Base-by-base conservation (phyloP, 1,140 invertebrate genomes). In the Bombus breviceps region DNA sequence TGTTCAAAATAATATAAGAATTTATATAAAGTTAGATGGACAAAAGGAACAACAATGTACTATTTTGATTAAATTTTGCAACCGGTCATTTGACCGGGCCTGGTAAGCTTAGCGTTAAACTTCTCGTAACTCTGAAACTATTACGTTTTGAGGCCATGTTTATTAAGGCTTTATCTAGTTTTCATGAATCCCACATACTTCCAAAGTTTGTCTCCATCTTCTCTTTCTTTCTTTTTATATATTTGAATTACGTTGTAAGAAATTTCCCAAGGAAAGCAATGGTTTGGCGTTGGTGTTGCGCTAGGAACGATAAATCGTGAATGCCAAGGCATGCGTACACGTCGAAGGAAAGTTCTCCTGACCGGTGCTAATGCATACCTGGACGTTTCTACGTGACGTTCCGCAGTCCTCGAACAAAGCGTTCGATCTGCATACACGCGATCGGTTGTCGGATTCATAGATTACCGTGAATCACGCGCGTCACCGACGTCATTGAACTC, bases 391-490 rank as follows among this genome's bases (percentile, higher is more conserved):
- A 86, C 87, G 87, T 89, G 88, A 89, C 75, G 75, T 80, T 83
- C 59, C 79, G 62, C 79, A 72, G 84, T 71, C 81, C 75, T 83
- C 79, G 64, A 82, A 89, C 84, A 86, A 89, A 89, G 84, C 62
- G 32, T 88, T 87, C 86, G 86, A 88, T 74, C 72, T 41, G 71
- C 76, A 85, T 88, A 79, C 74, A 53, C 57, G 74, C 64, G 69
- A 88, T 81, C 87, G 47, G 74, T 83, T 69, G 85, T 81, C 87
- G 34, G 74, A 80, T 69, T 81, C 57, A 57, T 82, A 72, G 79
- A 82, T 88, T 73, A 66, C 41, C 53, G 75, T 89, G 88, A 89
- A 86, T 89, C 88, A 89, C 15, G 47, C 75, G 86, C 78, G 77
- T 64, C 47, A 53, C 3, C 59, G 10, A n/a, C 59, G 59, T 62